Evolutionary conservation across 2,797 vertebrate species (phyloP), one percentile per base, ranked within the genome.

Genomic region (Macrochelys suwanniensis): DNA sequence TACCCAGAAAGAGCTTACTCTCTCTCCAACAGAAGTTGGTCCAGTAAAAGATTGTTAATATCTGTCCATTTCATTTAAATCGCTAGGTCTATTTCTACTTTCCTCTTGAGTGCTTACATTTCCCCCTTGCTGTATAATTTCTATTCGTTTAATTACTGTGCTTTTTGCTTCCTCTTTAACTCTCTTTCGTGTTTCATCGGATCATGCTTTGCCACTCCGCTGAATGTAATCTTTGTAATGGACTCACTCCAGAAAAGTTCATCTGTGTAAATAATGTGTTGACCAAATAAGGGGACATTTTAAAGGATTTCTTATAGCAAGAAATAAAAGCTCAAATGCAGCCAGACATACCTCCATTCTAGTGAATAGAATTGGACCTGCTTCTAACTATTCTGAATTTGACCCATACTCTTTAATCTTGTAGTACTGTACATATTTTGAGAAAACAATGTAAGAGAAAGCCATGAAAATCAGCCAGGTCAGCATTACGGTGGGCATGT

Each of bases 191-290:
- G 81, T 88, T 28, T 49, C 74, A 77, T 77, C 7, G 4, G 45
- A 77, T 77, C 74, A 77, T 15, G 45, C 74, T 5, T 85, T 94
- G 94, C 86, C 51, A 25, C 53, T 93, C 56, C 31, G 6, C 78
- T 54, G 11, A 84, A 47, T 89, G 23, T 31, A 81, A 84, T 94
- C 25, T 89, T 92, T 47, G 45, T 80, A 84, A 42, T 85, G 33
- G 51, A 76, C 28, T 16, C 26, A 82, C 21, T 71, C 19, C 68
- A 37, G 57, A 49, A 31, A 91, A 89, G 10, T 25, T 92, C 51
- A 5, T 71, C 16, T 89, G 89, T 94, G 19, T 89, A 95, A 93
- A 88, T 28, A 77, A 89, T 42, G 16, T 57, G 82, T 5, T 87
- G 31, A 12, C 86, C 85, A 59, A n/a, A 79, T 15, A 37, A 92